Conservation (phyloP, 2,888 invertebrate genomes). For the Colletes collaris region DNA sequence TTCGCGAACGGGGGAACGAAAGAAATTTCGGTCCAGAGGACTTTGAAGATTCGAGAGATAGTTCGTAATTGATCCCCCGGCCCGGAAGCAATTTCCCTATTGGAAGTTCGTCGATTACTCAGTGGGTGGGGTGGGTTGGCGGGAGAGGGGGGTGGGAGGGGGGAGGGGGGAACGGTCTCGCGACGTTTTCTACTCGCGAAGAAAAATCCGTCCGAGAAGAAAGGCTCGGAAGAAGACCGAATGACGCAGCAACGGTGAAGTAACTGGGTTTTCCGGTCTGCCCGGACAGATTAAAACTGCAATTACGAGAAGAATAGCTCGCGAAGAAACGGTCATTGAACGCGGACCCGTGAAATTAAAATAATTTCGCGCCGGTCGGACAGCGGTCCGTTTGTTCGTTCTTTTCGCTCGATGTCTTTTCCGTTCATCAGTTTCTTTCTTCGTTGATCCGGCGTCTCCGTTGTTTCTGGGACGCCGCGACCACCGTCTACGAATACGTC, state of each 20-base stretch:
- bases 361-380: constrained; percentile 67
- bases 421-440: constrained; percentile 16
- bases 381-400: constrained; percentile 36
- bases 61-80: constrained; percentile 36
- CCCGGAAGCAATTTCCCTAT: constrained; percentile 58
- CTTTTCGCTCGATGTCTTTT: constrained; percentile 14
- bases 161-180: no score
- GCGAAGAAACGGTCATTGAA: constrained; percentile 72
- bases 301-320: constrained; percentile 77
- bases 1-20: constrained; percentile 2
- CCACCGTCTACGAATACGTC: background rate
- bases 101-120: constrained; percentile 53
- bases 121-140: no score
- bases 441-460: constrained; percentile 15
- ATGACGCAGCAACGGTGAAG: constrained; percentile 11
- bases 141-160: no score
- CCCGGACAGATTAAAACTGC: constrained; percentile 76
- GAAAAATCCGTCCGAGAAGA: constrained; percentile 37
- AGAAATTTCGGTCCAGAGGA: constrained; percentile 32
- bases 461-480: background rate
- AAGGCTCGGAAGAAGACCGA: constrained; percentile 33
- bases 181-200: constrained; percentile 16
- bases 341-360: constrained; percentile 72
- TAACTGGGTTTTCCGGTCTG: constrained; percentile 68
- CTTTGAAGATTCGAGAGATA: constrained; percentile 32